A percentile compares a stretch with the other conserved stretches of the same genome.
These are phyloP conservation scores for Gobius niger DNA, from an alignment of 2,113 vertebrate genomes.

Conservation along the genomic window DNA sequence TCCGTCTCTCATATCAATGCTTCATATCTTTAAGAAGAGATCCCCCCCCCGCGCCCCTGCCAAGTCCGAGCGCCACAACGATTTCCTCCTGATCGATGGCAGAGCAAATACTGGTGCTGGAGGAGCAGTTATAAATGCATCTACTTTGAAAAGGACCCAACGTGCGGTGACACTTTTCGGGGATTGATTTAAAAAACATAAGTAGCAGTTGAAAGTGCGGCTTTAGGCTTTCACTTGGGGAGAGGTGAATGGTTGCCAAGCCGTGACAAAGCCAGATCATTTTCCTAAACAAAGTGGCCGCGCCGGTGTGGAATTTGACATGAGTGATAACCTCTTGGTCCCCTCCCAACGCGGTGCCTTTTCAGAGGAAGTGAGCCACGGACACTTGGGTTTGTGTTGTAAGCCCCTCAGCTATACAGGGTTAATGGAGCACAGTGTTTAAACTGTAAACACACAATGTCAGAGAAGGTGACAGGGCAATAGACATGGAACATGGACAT, in stretches of 20 bases:
- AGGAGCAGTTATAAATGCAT: background rate
- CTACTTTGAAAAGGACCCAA: background rate
- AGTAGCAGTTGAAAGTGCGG: background rate
- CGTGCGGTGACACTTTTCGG: background rate
- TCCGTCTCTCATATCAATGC: conserved; percentile 51
- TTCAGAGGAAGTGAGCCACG: conserved; percentile 64
- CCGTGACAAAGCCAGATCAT: conserved; percentile 65
- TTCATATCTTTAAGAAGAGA: conserved; percentile 22
- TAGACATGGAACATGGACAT: too few species aligned
- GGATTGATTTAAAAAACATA: conserved; percentile 1
- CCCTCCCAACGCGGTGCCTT: conserved; percentile 45
- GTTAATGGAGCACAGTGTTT: conserved; percentile 58
- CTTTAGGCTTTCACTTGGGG: conserved; percentile 51
- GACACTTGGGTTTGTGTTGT: conserved; percentile 61
- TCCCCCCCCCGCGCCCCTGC: conserved; percentile 8
- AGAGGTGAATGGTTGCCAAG: conserved; percentile 50
- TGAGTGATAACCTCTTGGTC: conserved; percentile 59
- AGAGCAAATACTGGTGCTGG: conserved; percentile 3
- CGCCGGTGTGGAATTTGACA: conserved; percentile 71
- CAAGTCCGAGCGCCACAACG: background rate
- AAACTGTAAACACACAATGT: conserved; percentile 35
- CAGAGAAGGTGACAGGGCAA: background rate
- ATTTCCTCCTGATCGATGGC: conserved; percentile 20
- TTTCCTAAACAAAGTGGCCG: conserved; percentile 74
- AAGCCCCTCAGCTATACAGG: conserved; percentile 52